Evolutionary conservation across 1,140 invertebrate species (phyloP).

Genomic region (Littorina saxatilis): DNA sequence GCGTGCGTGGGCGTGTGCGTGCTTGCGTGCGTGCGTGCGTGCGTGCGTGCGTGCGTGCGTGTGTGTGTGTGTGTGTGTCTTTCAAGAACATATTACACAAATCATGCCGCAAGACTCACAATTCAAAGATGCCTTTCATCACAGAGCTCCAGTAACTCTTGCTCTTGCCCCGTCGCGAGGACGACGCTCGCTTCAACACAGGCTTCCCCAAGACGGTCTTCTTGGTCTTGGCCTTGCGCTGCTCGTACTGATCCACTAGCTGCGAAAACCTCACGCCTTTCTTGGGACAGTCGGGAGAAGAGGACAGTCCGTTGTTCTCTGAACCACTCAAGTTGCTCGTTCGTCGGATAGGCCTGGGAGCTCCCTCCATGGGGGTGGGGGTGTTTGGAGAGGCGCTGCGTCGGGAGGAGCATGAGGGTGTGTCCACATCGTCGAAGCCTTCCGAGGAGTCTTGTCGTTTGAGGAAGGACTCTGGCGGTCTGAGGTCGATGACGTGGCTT

Average conservation of each 20-base stretch:
- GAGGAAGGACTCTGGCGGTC: neutral
- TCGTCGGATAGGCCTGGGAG: too few species aligned
- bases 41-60: slow-evolving; percentile 28
- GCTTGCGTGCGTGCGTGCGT: too few species aligned
- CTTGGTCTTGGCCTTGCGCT: neutral
- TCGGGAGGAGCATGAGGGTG: too few species aligned
- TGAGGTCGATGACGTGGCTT: neutral
- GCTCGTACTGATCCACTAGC: neutral
- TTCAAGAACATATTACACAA: neutral
- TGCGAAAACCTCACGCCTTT: slow-evolving; percentile 31
- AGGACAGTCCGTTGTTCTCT: too few species aligned
- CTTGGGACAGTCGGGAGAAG: neutral
- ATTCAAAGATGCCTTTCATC: slow-evolving; percentile 62
- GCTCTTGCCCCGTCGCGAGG: slow-evolving; percentile 8
- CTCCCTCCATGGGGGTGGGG: too few species aligned
- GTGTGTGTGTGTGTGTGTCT: too few species aligned
- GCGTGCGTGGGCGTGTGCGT: too few species aligned
- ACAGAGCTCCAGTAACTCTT: slow-evolving; percentile 63
- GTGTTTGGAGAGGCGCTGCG: too few species aligned
- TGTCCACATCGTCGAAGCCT: slow-evolving; percentile 1
- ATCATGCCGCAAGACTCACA: slow-evolving; percentile 45
- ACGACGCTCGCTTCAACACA: neutral
- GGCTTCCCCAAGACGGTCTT: neutral
- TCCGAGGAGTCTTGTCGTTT: neutral
- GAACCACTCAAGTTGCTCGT: too few species aligned